Evolutionary conservation across 2,888 invertebrate genomes (phyloP), one percentile per base, ranked within the genome.

Genomic region (Dione juno): DNA sequence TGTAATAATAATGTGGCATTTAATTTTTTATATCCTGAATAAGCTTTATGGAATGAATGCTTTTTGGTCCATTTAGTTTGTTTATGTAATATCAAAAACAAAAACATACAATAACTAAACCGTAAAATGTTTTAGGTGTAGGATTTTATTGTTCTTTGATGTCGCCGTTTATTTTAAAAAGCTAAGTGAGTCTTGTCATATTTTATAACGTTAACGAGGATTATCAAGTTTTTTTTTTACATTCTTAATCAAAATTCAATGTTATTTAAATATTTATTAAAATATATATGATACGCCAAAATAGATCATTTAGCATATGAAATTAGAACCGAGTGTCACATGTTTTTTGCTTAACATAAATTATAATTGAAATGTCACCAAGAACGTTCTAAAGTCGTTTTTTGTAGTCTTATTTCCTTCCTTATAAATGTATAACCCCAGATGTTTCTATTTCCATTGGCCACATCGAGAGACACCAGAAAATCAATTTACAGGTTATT

Each of bases 401-500:
- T 84, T 83, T 80, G 81, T 78, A 72, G 78, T 80, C 77, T 85
- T 82, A 81, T 85, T 85, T 87, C 83, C 84, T 87, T 84, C 84
- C 87, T 87, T 83, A 84, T 82, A 81, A 79, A 78, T 79, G 76
- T 79, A 67, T 70, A 72, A 72, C 61, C 69, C 68, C 74, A 74
- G 74, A 72, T 86, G 85, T 83, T 84, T 82, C 83, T 84, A 84
- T 84, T 82, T 78, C 78, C 74, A 80, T 77, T 79, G 76, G 77
- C 72, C 76, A 77, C 73, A 79, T 78, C 75, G 76, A 28, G 77
- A 77, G 79, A 78, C 79, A 77, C 79, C 81, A 84, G 86, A 86
- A 86, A 89, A 88, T 87, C 86, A 87, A 88, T 90, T 89, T 87
- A 80, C 85, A 86, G 82, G 81, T 83, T 82, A 86, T 88, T 87